Conservation (phyloP, 1,140 invertebrate genomes). For the Venturia canescens region DNA sequence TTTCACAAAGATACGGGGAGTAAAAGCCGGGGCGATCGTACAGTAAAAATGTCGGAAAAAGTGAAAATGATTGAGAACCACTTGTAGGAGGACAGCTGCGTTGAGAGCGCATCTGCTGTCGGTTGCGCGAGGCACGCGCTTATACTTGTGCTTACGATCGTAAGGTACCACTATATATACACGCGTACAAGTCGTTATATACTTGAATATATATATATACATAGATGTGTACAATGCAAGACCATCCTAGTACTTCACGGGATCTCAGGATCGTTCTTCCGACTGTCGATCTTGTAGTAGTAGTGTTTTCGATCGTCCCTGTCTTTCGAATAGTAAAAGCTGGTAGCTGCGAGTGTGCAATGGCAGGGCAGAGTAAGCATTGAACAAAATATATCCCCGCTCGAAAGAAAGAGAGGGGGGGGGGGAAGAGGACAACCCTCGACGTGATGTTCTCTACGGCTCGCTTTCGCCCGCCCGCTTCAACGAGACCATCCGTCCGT, state of each 20-base stretch:
- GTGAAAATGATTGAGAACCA: slow-evolving; percentile 73
- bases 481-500: not conserved
- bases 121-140: slow-evolving; percentile 73
- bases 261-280: slow-evolving; percentile 37
- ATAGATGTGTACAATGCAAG: not conserved
- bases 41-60: slow-evolving; percentile 42
- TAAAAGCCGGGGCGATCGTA: not conserved
- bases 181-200: slow-evolving; percentile 19
- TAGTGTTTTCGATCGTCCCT: slow-evolving; percentile 4
- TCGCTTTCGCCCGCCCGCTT: slow-evolving; percentile 12
- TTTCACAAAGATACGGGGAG: not conserved
- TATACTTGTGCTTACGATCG: slow-evolving; percentile 63
- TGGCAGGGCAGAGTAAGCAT: not conserved
- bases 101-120: slow-evolving; percentile 73
- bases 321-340: slow-evolving; percentile 9
- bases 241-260: slow-evolving; percentile 37
- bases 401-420: not conserved
- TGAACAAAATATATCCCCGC: not conserved
- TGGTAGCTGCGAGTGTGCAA: not conserved
- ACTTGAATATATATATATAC: not conserved
- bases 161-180: slow-evolving; percentile 30
- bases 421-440: slow-evolving; percentile 8
- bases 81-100: slow-evolving; percentile 77
- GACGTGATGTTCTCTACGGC: not conserved
- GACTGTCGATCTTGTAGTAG: not conserved